These are phyloP conservation scores for Nemotelus pantherinus DNA, from an alignment of 2,888 invertebrate genomes.

Conservation along the genomic window DNA sequence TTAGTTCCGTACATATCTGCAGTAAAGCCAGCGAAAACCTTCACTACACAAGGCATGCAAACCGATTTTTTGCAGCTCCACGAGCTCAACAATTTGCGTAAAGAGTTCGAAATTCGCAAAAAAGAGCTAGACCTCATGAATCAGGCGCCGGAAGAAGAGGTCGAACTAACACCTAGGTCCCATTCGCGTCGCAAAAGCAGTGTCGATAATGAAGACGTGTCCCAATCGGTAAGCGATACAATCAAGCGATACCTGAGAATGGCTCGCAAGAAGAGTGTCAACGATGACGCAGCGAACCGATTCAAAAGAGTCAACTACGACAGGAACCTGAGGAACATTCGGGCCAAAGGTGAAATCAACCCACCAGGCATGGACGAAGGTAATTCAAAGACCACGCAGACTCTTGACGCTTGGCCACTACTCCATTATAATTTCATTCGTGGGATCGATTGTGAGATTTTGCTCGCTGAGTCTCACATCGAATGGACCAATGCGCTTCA, in stretches of 20 bases:
- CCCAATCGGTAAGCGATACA: constrained; percentile 87
- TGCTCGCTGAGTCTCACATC: constrained; percentile 57
- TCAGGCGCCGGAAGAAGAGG: constrained; percentile 56
- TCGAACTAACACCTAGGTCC: constrained; percentile 55
- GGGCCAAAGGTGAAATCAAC: constrained; percentile 78
- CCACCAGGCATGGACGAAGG: constrained; percentile 83
- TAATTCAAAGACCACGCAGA: constrained; percentile 79
- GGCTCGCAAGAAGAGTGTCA: constrained; percentile 86
- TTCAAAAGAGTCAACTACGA: constrained; percentile 91
- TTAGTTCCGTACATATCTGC: constrained; percentile 28
- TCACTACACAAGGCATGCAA: constrained; percentile 56
- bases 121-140: constrained; percentile 52
- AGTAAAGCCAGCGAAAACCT: constrained; percentile 49
- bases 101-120: constrained; percentile 56
- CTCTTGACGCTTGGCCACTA: constrained; percentile 79
- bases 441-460: constrained; percentile 56
- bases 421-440: constrained; percentile 67
- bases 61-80: constrained; percentile 60
- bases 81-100: constrained; percentile 58
- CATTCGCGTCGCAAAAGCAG: constrained; percentile 74
- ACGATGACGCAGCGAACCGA: constrained; percentile 80
- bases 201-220: constrained; percentile 85
- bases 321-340: constrained; percentile 83
- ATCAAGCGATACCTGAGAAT: constrained; percentile 86
- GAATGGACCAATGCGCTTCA: constrained; percentile 58